Conservation (phyloP, 2,888 invertebrate species). For the Tanytarsus gracilentus region DNA sequence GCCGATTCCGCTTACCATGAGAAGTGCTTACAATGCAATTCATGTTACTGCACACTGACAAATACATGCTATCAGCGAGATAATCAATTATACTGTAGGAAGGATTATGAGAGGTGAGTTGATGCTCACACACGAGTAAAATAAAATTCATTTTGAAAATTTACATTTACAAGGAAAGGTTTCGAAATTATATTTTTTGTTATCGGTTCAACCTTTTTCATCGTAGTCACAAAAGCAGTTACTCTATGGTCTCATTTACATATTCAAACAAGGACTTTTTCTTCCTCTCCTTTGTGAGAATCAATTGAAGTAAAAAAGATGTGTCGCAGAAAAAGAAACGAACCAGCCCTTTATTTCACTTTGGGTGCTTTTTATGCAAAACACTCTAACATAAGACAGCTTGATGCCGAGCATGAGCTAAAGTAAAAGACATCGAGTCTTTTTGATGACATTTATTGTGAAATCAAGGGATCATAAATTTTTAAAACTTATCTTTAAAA, state of each 20-base stretch:
- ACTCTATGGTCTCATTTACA: slow-evolving; percentile 17
- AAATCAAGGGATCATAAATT: too few species aligned
- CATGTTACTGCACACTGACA: slow-evolving; percentile 59
- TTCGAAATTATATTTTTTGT: slow-evolving; percentile 24
- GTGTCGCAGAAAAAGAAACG: neutral
- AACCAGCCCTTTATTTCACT: slow-evolving; percentile 15
- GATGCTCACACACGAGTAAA: neutral
- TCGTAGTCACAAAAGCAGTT: slow-evolving; percentile 1
- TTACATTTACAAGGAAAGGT: slow-evolving; percentile 28
- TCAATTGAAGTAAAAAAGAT: neutral
- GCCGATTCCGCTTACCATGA: slow-evolving; percentile 68
- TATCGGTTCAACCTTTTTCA: slow-evolving; percentile 26
- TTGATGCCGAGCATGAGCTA: too few species aligned
- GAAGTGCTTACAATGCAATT: slow-evolving; percentile 64
- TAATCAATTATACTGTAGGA: slow-evolving; percentile 64
- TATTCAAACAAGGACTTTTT: slow-evolving; percentile 28
- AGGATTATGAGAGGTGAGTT: slow-evolving; percentile 69
- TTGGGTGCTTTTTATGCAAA: neutral
- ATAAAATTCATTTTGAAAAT: slow-evolving; percentile 16
- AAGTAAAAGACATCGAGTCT: too few species aligned
- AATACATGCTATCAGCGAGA: slow-evolving; percentile 69
- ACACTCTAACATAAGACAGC: neutral
- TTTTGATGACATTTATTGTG: too few species aligned
- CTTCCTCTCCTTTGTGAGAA: neutral
- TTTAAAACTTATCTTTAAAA: too few species aligned